phyloP scores from a whole-genome alignment of 2,888 invertebrate genomes.

The Ophraella communa region DNA sequence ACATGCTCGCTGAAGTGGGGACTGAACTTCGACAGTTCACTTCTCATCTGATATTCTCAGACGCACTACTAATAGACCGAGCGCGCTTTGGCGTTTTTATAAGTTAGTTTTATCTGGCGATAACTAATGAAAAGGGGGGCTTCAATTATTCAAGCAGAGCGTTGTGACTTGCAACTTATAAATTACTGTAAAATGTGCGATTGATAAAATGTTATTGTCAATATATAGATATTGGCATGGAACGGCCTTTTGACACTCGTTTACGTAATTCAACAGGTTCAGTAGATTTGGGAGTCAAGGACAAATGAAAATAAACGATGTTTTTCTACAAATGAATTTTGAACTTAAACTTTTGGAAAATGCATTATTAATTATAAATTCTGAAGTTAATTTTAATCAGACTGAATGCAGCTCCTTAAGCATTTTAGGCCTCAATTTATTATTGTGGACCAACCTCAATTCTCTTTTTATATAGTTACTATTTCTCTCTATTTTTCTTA shows the following conservation, averaged over 20 bases:
- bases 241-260: constrained; percentile 1
- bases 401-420: too few relatives aligned
- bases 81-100: background rate
- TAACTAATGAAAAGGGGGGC: background rate
- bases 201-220: background rate
- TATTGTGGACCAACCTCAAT: too few relatives aligned
- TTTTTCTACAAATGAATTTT: too few relatives aligned
- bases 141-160: background rate
- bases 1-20: background rate
- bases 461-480: too few relatives aligned
- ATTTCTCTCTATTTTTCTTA: too few relatives aligned
- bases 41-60: background rate
- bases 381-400: too few relatives aligned
- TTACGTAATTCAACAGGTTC: background rate
- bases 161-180: background rate
- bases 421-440: too few relatives aligned
- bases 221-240: background rate
- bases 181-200: background rate
- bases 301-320: background rate
- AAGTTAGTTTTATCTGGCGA: background rate
- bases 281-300: background rate
- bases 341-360: too few relatives aligned
- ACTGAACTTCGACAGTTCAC: background rate
- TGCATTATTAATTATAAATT: too few relatives aligned
- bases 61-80: background rate